Evolutionary conservation across 2,113 vertebrate species (phyloP).

Genomic region (Zosterops pallidus): DNA sequence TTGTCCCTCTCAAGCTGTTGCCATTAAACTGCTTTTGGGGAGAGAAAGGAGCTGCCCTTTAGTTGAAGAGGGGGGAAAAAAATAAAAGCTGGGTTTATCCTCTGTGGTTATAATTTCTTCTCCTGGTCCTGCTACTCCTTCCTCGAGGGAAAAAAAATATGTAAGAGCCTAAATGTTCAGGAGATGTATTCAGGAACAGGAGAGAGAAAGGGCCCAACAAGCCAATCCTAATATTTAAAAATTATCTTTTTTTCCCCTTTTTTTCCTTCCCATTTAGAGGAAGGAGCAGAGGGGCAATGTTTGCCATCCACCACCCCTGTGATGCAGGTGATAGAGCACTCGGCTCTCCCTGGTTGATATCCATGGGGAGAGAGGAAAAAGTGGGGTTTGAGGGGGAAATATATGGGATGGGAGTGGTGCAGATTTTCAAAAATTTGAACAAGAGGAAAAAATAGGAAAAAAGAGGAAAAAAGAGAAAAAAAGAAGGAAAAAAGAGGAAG

Average conservation of each 20-base stretch:
- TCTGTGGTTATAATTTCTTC: background rate
- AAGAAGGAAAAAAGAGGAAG: background rate
- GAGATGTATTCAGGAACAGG: background rate
- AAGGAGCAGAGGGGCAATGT: background rate
- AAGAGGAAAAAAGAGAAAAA: too few species aligned
- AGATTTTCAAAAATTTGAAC: background rate
- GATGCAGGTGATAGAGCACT: background rate
- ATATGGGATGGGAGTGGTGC: background rate
- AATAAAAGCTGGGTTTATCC: slow-evolving; percentile 46
- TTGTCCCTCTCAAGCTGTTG: slow-evolving; percentile 77
- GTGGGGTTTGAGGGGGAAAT: background rate
- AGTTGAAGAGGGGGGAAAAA: slow-evolving; percentile 19
- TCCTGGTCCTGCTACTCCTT: background rate
- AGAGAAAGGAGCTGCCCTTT: slow-evolving; percentile 66
- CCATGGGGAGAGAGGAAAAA: background rate
- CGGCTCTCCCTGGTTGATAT: background rate
- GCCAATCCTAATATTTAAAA: background rate
- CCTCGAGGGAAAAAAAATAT: background rate
- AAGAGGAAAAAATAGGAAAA: background rate
- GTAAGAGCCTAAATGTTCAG: background rate
- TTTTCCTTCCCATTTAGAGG: background rate
- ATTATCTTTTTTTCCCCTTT: background rate
- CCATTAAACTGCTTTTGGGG: slow-evolving; percentile 64
- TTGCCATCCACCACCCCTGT: background rate
- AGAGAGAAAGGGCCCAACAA: background rate